Evolutionary conservation across 1,140 invertebrate species (phyloP).

Genomic region (Paraescarpia echinospica): DNA sequence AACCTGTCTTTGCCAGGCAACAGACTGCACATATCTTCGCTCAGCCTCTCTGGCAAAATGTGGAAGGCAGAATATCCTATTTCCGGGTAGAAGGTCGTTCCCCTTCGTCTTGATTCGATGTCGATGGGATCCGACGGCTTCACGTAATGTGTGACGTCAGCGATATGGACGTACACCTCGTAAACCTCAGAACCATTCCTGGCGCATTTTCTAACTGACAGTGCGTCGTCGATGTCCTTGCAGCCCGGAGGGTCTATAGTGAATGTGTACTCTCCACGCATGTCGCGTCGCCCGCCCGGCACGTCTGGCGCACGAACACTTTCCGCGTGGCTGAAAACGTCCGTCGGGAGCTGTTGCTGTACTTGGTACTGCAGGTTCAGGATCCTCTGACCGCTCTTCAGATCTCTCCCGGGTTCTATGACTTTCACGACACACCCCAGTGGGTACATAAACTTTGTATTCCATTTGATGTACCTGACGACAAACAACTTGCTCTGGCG

Average conservation of each 20-base stretch:
- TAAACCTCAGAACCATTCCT: constrained; percentile 40
- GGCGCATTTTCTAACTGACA: constrained; percentile 65
- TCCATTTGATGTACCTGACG: constrained; percentile 49
- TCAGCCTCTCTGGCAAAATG: constrained; percentile 55
- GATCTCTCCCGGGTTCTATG: constrained; percentile 33
- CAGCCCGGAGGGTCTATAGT: constrained; percentile 95
- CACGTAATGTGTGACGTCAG: constrained; percentile 53
- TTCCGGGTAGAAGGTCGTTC: constrained; percentile 38
- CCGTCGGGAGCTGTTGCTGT: constrained; percentile 21
- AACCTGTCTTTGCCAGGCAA: constrained; percentile 48
- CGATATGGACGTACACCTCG: constrained; percentile 49
- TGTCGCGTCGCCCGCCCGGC: neutral
- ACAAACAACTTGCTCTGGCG: constrained; percentile 41
- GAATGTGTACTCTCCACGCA: constrained; percentile 71
- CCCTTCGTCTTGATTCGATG: constrained; percentile 43
- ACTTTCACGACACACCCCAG: constrained; percentile 48
- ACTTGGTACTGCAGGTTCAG: constrained; percentile 45
- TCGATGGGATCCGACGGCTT: constrained; percentile 43
- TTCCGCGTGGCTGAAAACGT: neutral
- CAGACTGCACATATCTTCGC: constrained; percentile 57
- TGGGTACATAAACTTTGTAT: constrained; percentile 35
- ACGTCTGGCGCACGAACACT: neutral
- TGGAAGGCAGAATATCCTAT: constrained; percentile 43
- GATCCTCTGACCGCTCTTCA: constrained; percentile 39
- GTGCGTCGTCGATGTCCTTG: constrained; percentile 96